Conservation (phyloP, 2,888 invertebrate genomes). For the Nycteola revayana region DNA sequence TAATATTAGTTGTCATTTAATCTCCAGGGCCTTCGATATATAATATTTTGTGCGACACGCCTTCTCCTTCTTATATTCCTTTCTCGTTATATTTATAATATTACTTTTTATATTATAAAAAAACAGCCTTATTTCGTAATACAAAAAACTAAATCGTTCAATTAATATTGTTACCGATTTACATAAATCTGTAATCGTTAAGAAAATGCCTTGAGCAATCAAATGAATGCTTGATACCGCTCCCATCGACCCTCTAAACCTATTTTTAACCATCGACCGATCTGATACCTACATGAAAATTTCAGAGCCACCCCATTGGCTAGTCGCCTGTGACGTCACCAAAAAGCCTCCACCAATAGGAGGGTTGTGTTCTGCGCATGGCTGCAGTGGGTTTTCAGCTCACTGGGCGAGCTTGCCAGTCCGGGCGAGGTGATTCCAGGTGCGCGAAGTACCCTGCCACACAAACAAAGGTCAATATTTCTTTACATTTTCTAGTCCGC, state of each 20-base stretch:
- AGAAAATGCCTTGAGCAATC: slow-evolving; percentile 25
- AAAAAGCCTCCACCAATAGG: slow-evolving; percentile 57
- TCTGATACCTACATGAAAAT: slow-evolving; percentile 73
- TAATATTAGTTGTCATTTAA: no score
- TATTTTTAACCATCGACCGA: slow-evolving; percentile 76
- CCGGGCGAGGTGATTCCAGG: slow-evolving; percentile 74
- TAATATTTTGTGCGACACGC: no score
- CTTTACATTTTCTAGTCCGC: slow-evolving; percentile 29
- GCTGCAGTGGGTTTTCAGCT: slow-evolving; percentile 52
- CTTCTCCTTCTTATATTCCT: no score
- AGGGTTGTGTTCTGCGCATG: slow-evolving; percentile 57
- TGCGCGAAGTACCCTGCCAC: slow-evolving; percentile 69
- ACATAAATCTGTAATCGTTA: slow-evolving; percentile 23
- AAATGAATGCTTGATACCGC: slow-evolving; percentile 35
- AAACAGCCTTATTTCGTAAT: no score
- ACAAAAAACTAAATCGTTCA: no score
- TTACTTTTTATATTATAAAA: no score
- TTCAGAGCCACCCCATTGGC: slow-evolving; percentile 66
- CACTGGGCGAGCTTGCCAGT: slow-evolving; percentile 56
- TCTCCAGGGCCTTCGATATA: no score
- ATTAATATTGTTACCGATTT: slow-evolving; percentile 16
- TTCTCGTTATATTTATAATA: no score
- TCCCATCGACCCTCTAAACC: slow-evolving; percentile 43
- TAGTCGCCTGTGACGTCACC: slow-evolving; percentile 64
- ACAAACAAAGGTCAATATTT: slow-evolving; percentile 64